Conservation (phyloP, 2,888 invertebrate genomes). For the Eilema griseolum region DNA sequence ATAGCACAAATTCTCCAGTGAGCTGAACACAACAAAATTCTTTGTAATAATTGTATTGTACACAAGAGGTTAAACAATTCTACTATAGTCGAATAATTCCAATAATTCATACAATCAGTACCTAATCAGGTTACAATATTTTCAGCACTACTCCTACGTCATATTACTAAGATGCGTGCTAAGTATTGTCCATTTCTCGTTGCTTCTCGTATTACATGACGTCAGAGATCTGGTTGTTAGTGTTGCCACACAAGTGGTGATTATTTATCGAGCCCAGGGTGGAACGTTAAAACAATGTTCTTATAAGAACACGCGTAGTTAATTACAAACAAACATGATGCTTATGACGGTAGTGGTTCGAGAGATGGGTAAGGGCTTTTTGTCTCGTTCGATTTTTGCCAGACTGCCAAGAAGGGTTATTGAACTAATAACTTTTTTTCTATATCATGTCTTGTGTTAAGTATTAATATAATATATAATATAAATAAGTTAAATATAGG, state of each 20-base stretch:
- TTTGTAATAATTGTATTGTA: too few relatives aligned
- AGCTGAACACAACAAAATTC: too few relatives aligned
- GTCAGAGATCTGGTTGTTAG: conserved; percentile 42
- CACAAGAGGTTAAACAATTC: not conserved
- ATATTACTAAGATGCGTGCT: conserved; percentile 19
- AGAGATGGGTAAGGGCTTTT: conserved; percentile 40
- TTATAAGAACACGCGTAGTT: conserved; percentile 77
- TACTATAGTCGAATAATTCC: not conserved
- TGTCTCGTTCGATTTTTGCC: not conserved
- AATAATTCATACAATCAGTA: conserved; percentile 1
- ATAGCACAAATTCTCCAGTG: too few relatives aligned
- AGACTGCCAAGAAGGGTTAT: too few relatives aligned
- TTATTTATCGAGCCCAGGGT: conserved; percentile 72
- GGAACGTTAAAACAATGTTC: conserved; percentile 75
- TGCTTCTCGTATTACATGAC: conserved; percentile 52
- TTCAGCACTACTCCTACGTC: conserved; percentile 16
- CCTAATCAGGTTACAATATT: conserved; percentile 7
- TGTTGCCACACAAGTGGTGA: conserved; percentile 74
- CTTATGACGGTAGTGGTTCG: conserved; percentile 59
- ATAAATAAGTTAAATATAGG: too few relatives aligned
- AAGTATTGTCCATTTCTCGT: conserved; percentile 51
- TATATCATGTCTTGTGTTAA: too few relatives aligned
- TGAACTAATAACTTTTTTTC: too few relatives aligned
- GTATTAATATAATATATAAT: too few relatives aligned
- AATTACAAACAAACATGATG: conserved; percentile 81